Evolutionary conservation across 2,888 invertebrate species (phyloP), one percentile per base, ranked within the genome.

Genomic region (Yponomeuta sedellus): DNA sequence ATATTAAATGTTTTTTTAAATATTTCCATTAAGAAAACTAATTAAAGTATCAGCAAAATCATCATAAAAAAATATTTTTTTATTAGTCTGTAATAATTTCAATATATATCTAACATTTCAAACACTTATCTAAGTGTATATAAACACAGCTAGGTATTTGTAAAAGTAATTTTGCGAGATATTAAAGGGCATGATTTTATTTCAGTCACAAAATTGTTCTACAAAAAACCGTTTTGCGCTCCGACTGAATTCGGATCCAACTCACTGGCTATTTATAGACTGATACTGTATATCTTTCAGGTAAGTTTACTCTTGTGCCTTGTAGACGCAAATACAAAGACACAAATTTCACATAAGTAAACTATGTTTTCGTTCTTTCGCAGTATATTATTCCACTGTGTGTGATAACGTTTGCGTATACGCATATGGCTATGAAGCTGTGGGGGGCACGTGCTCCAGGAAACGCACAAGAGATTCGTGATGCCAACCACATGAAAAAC

Each of bases 371-470:
- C 19, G 3, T 61, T 12, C 16, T 34, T 16, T 28, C 78, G 64
- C 89, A 95, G 88, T 97, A 97, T 79, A 89, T 97, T 71, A 94
- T 96, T 61, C 97, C 97, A 0, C 90, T 97, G 71, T 92, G 94
- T 72, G 94, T 97, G 71, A 96, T 97, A 75, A 94, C 95, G 65
- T 96, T 94, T 77, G 96, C 96, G 16, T 97, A 97, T 82, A 94
- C 93, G 61, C 92, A 96, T 76, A 96, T 97, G 93, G 96, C 95
- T 0, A 92, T 94, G 74, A 94, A 94, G 72, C 88, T 97, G 40
- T 97, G 96, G 96, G 95, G 96, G 3, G 94, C 95, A 4, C 92
- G 93, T 63, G 94, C 95, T 1, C 96, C 97, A 0, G 96, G 96
- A 6, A 95, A 95, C 76, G 95, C 95, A 0, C 94, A 96, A 74